Base-by-base conservation (phyloP, 2,113 vertebrate species). In the Phoxinus phoxinus region DNA sequence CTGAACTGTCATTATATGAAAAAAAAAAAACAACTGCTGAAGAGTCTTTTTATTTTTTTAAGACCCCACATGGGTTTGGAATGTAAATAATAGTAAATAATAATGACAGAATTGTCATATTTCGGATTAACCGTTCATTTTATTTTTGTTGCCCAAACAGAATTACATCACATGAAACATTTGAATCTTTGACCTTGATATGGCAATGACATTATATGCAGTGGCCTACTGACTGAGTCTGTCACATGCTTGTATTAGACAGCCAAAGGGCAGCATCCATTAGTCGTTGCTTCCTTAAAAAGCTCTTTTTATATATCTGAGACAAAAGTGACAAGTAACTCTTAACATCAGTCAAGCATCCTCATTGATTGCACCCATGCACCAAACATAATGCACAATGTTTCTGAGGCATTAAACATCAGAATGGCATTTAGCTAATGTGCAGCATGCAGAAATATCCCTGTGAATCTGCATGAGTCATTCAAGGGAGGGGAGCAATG, bases 401-500 rank as follows among this genome's bases (percentile, higher is more conserved):
- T 75, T 73, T 84, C 53, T 19, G 12, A 41, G 27, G 6, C 44
- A 75, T 46, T 63, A 44, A 48, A 32, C 41, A 35, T 21, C 85
- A 82, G 10, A 69, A 80, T 21, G 67, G 48, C 74, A 86, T 67
- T 44, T 48, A 30, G 35, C 73, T 65, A 12, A n/a, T 84, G 27
- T 63, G 44, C 41, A 84, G 69, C 21, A 56, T 77, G 51, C 51
- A 37, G 41, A 83, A 65, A 30, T 84, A 53, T 80, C 86, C 65
- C 53, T 67, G 65, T 85, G 56, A 69, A 51, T 59, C 71, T 59
- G 44, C 35, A 84, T 89, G 88, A 89, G 86, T 89, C 86, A 89
- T 89, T 67, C 84, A 79, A 67, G 86, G 56, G 67, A 71, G 73
- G 80, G 48, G 35, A 67, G 37, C 19, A 74, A 71, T 30, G 15